Evolutionary conservation across 2,888 invertebrate species (phyloP), one percentile per base, ranked within the genome.

Genomic region (Galerucella pusilla): DNA sequence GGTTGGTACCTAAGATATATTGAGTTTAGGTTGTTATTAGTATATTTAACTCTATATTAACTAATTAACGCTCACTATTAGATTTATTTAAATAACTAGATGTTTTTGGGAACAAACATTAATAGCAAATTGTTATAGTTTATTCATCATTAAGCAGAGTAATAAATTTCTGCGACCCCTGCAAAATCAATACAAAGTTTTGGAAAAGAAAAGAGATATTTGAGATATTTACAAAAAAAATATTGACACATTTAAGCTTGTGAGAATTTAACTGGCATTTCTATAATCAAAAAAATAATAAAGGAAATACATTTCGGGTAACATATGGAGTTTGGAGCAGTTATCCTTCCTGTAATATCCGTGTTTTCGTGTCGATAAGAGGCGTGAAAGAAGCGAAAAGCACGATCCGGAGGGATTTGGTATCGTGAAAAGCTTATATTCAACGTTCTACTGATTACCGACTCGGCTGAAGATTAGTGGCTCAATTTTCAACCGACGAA

Each of bases 361-460:
- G 66, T 73, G 75, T 73, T 75, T 75, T 75, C 69, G 60, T 69
- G 72, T 59, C 71, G 75, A 75, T 75, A 75, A 75, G 71, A 72
- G 71, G 68, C 75, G 68, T 71, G 60, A 75, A 75, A 75, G 71
- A 75, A 75, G 71, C 71, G 71, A 54, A 75, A 61, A 68, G 63
- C 75, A 68, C 65, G 72, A 75, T 64, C 68, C 64, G 65, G 52
- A 64, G 70, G 70, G 74, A 74, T 70, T 73, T 67, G 70, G 72
- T 76, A 70, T 74, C 74, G 81, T 70, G 68, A 71, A 65, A 64
- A 66, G 79, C 81, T 83, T 82, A 81, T 82, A 82, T 65, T 64
- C 71, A 63, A 80, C 82, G 81, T 84, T 84, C 80, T 81, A 81
- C 82, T 84, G 83, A 84, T 84, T 84, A 82, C 84, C 82, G 81